These are phyloP conservation scores for Sylvicapra grimmia DNA, from an alignment of 2,113 vertebrate genomes.

Conservation along the genomic window DNA sequence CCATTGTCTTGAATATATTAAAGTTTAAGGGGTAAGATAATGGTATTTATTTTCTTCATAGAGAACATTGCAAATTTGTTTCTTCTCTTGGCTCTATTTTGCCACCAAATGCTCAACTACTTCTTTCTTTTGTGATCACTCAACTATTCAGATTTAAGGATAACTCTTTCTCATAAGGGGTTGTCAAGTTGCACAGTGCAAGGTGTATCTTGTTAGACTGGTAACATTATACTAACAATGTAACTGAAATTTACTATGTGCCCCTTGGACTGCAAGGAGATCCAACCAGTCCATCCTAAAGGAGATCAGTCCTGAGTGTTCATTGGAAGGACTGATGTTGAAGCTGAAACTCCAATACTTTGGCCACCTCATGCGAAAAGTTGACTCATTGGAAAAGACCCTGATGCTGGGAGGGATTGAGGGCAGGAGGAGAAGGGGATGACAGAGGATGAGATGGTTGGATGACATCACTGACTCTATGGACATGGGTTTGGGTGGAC, in stretches of 20 bases:
- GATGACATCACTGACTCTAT: not conserved
- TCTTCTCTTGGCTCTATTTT: not conserved
- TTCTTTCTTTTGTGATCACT: not conserved
- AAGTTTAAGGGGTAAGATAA: not conserved
- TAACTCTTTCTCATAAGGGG: not conserved
- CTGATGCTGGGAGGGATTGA: not conserved
- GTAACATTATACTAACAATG: not conserved
- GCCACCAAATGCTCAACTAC: not conserved
- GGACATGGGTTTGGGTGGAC: not conserved
- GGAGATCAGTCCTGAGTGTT: not conserved
- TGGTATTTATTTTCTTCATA: not conserved
- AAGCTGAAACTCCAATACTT: not conserved
- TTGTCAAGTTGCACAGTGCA: not conserved
- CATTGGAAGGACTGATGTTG: not conserved
- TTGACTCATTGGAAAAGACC: too few species aligned
- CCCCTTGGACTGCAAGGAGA: not conserved
- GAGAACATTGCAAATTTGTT: not conserved
- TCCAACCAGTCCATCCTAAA: not conserved
- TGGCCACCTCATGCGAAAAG: not conserved
- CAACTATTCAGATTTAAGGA: not conserved
- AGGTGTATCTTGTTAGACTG: not conserved
- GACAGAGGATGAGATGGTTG: not conserved
- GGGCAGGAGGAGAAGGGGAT: not conserved
- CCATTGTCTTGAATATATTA: not conserved
- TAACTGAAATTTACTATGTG: slow-evolving; percentile 5